Evolutionary conservation across 1,140 invertebrate species (phyloP), one percentile per base, ranked within the genome.

Genomic region (Trachymyrmex septentrionalis): DNA sequence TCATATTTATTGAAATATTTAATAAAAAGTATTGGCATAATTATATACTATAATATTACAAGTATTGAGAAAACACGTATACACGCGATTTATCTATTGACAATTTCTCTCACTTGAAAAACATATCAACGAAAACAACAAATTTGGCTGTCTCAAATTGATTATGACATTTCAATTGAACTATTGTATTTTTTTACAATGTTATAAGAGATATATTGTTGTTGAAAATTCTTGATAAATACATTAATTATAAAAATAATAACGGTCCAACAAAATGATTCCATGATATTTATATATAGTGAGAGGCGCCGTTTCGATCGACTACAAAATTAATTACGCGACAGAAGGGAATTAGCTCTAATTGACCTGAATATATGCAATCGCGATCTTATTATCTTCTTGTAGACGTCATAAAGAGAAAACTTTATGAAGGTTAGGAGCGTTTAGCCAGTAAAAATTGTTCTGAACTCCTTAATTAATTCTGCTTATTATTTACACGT

Each of bases 281-380:
- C 21, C 2, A 44, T 69, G 14, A 27, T 69, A 69, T 69, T 69
- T 69, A 50, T 27, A 6, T 69, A 6, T 50, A 69, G 66, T 69
- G 0, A 69, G 66, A 69, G 66, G 21, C 38, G 66, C 66, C 66
- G 14, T 69, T 69, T 69, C 66, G 38, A 69, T 69, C 66, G 14
- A 12, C 21, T 69, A 50, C 66, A 69, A 69, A 69, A 69, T 69
- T 69, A 69, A 69, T 69, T 69, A 69, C 66, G 38, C 66, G 66
- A 69, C 21, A 27, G 66, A n/a, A 69, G 21, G 12, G 66, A 69
- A 69, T 69, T 69, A 69, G 66, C 66, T 69, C 38, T 69, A 69
- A 69, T 69, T 69, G 66, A 69, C 66, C 66, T 69, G 38, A 69
- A 69, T 69, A 24, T 69, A 69, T 34, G 66, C 38, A 69, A 69